Base-by-base conservation (phyloP, 2,797 vertebrate species). In the Leptoclinus maculatus region DNA sequence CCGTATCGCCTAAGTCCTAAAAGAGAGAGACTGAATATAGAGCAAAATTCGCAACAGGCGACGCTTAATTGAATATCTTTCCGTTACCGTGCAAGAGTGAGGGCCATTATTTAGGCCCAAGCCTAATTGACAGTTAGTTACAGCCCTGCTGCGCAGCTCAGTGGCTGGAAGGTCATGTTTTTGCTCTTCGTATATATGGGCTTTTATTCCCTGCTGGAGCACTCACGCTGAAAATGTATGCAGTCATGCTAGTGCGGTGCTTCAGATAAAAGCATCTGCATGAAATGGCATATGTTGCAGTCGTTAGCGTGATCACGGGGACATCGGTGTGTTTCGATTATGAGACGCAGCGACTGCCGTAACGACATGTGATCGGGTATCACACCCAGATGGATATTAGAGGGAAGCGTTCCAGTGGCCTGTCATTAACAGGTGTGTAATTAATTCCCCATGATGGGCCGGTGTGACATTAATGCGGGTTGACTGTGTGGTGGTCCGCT, bases 401-500 rank as follows among this genome's bases (percentile, higher is more conserved):
- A 76, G 88, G 71, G 79, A 90, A 78, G 21, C 59, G 85, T 89
- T 92, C 87, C 83, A 78, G 77, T 80, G 84, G 79, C 80, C 89
- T 81, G 91, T 92, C 92, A 94, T 95, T 95, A 95, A 91, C 90
- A 94, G 93, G 91, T 94, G 91, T 94, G 91, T 93, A 94, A 96
- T 96, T 94, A 95, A 94, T 94, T 93, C 87, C 83, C 90, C 79
- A 82, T 91, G 90, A 93, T 93, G 79, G 89, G 87, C 82, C 81
- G 45, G 83, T 78, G 89, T 94, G 93, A 95, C 92, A 89, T 90
- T 95, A 95, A 95, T 94, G 89, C 82, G 67, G 78, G 86, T 74
- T 91, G 94, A 93, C 92, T 92, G 86, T 84, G 90, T 82, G 83
- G 83, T 79, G 87, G 88, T 89, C 84, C 69, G 71, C 92, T 93